phyloP scores from a whole-genome alignment of 2,113 vertebrate genomes.

The Brachyhypopomus occidentalis region DNA sequence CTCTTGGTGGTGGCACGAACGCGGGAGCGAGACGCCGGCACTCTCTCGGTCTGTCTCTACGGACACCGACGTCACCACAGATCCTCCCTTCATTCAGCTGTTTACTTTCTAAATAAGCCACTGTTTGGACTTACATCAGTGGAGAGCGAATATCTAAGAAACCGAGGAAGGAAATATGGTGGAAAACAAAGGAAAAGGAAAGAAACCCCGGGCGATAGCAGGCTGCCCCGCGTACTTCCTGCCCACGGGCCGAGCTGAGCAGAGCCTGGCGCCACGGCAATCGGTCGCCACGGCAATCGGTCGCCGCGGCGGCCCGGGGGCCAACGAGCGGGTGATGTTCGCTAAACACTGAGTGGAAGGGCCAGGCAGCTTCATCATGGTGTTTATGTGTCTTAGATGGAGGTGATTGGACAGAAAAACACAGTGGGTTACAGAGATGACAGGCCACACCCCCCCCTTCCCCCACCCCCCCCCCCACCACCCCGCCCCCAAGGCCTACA shows the following conservation, averaged over 20 bases:
- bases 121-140: slow-evolving; percentile 82
- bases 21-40: slow-evolving; percentile 67
- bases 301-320: slow-evolving; percentile 70
- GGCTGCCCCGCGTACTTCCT: slow-evolving; percentile 74
- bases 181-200: slow-evolving; percentile 83
- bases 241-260: slow-evolving; percentile 71
- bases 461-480: too few species aligned
- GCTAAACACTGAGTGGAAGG: slow-evolving; percentile 66
- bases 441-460: slow-evolving; percentile 38
- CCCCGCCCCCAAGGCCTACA: too few species aligned
- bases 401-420: slow-evolving; percentile 65
- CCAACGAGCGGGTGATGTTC: slow-evolving; percentile 68
- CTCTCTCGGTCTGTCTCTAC: slow-evolving; percentile 63
- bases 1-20: slow-evolving; percentile 71
- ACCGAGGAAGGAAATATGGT: slow-evolving; percentile 82
- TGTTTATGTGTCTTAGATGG: slow-evolving; percentile 77
- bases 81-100: slow-evolving; percentile 77
- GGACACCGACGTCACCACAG: slow-evolving; percentile 63
- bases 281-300: slow-evolving; percentile 73
- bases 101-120: slow-evolving; percentile 82
- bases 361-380: slow-evolving; percentile 57
- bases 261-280: slow-evolving; percentile 78
- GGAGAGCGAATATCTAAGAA: slow-evolving; percentile 81
- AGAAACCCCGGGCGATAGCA: slow-evolving; percentile 78
- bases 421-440: slow-evolving; percentile 59